Conservation (phyloP, 2,888 invertebrate genomes). For the Morpho deidamia region DNA sequence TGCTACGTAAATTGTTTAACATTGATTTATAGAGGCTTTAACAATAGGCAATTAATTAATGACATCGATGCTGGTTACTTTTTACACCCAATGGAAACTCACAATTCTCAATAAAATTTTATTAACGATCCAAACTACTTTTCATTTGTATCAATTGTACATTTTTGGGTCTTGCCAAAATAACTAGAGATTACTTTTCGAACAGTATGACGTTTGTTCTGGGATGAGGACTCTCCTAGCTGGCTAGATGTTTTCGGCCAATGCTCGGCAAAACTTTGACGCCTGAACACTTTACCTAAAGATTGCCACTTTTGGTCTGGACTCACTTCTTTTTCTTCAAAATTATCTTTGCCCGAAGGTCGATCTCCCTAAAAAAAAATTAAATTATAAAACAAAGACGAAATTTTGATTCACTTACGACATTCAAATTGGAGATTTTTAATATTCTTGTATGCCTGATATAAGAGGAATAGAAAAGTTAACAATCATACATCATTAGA, state of each 20-base stretch:
- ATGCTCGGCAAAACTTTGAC: conserved; percentile 61
- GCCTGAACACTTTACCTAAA: conserved; percentile 66
- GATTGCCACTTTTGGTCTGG: conserved; percentile 73
- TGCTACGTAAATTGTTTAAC: neutral
- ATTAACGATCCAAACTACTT: conserved; percentile 35
- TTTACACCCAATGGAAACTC: neutral
- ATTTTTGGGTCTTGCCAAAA: conserved; percentile 59
- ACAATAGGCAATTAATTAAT: too few relatives aligned
- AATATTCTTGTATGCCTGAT: too few relatives aligned
- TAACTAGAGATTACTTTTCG: conserved; percentile 66
- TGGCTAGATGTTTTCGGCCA: conserved; percentile 50
- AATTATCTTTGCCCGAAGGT: conserved; percentile 53
- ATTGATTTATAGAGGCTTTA: neutral
- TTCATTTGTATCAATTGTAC: conserved; percentile 37
- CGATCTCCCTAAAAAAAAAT: conserved; percentile 53
- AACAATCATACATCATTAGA: conserved; percentile 59
- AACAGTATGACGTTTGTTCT: conserved; percentile 54
- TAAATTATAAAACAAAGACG: neutral
- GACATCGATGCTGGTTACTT: neutral
- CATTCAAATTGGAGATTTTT: too few relatives aligned
- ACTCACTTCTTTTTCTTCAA: conserved; percentile 54
- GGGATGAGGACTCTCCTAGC: conserved; percentile 54
- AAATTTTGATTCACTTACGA: too few relatives aligned
- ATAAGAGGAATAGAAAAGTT: too few relatives aligned
- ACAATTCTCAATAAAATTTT: conserved; percentile 6